A percentile compares a stretch with the other conserved stretches of the same genome.
Evolutionary conservation across 2,797 vertebrate species (phyloP).

Genomic region (Leptatherina wallacei): DNA sequence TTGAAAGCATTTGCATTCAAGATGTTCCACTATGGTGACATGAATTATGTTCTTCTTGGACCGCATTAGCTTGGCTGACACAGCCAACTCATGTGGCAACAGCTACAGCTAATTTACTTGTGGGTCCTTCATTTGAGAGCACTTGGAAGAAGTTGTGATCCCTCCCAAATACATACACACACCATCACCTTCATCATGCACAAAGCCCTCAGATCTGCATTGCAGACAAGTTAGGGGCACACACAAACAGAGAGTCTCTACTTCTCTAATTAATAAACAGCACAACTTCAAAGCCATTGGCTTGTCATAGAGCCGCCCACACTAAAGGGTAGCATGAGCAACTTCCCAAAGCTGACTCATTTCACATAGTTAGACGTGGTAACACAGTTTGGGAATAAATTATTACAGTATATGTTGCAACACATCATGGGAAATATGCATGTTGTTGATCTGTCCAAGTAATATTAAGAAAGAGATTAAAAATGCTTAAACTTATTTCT

Average conservation of each 20-base stretch:
- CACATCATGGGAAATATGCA: constrained; percentile 6
- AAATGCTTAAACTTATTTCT: not conserved
- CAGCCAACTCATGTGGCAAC: constrained; percentile 60
- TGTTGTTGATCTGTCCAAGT: constrained; percentile 7
- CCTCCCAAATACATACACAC: constrained; percentile 15
- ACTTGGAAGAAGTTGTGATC: constrained; percentile 52
- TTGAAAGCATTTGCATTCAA: constrained; percentile 59
- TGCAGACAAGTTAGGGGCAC: constrained; percentile 51
- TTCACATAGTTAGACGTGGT: constrained; percentile 34
- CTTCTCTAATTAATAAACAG: constrained; percentile 75
- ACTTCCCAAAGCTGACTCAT: constrained; percentile 46
- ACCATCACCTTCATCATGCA: constrained; percentile 35
- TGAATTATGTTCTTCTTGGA: constrained; percentile 45
- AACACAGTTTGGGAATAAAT: constrained; percentile 45
- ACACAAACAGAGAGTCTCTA: constrained; percentile 54
- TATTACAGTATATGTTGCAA: constrained; percentile 11
- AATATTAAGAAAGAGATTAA: constrained; percentile 4
- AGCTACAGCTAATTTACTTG: constrained; percentile 66
- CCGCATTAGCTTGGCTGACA: constrained; percentile 52
- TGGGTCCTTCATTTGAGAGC: constrained; percentile 57
- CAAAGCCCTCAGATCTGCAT: constrained; percentile 52
- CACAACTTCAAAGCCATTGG: constrained; percentile 59
- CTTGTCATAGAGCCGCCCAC: constrained; percentile 57
- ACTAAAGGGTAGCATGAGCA: constrained; percentile 44
- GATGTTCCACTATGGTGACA: constrained; percentile 48